phyloP scores from a whole-genome alignment of 2,797 vertebrate genomes.

The Lithobates pipiens region DNA sequence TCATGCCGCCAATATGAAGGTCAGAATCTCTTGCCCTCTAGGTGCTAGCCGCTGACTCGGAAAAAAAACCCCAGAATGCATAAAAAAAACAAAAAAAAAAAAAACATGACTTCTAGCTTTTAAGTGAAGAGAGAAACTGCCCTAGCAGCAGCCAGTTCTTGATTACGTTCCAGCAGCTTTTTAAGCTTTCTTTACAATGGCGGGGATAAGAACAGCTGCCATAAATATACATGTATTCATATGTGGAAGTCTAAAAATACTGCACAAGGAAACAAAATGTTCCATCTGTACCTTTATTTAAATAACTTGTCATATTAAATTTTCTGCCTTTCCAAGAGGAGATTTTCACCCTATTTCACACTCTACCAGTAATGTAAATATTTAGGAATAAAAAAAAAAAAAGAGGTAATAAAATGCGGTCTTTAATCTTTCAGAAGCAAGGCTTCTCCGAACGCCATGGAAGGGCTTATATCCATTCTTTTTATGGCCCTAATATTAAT shows the following conservation, averaged over 20 bases:
- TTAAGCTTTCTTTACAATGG: constrained; percentile 43
- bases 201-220: constrained; percentile 30
- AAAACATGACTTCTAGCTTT: neutral
- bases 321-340: constrained; percentile 50
- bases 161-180: constrained; percentile 40
- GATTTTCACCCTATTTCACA: constrained; percentile 47
- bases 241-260: constrained; percentile 44
- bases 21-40: neutral
- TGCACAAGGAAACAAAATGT: constrained; percentile 47
- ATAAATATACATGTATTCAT: constrained; percentile 54
- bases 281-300: constrained; percentile 36
- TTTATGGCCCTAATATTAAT: neutral
- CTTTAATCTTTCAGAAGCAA: constrained; percentile 43
- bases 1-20: too few species aligned
- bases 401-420: constrained; percentile 35
- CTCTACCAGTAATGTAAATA: constrained; percentile 51
- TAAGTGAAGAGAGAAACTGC: constrained; percentile 25
- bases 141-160: constrained; percentile 10
- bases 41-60: neutral
- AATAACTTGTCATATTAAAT: constrained; percentile 59
- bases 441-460: neutral
- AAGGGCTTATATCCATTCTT: neutral
- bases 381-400: constrained; percentile 38
- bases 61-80: neutral
- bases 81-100: too few species aligned